Evolutionary conservation across 2,113 vertebrate genomes (phyloP).

Genomic region (Cochlearius cochlearius): DNA sequence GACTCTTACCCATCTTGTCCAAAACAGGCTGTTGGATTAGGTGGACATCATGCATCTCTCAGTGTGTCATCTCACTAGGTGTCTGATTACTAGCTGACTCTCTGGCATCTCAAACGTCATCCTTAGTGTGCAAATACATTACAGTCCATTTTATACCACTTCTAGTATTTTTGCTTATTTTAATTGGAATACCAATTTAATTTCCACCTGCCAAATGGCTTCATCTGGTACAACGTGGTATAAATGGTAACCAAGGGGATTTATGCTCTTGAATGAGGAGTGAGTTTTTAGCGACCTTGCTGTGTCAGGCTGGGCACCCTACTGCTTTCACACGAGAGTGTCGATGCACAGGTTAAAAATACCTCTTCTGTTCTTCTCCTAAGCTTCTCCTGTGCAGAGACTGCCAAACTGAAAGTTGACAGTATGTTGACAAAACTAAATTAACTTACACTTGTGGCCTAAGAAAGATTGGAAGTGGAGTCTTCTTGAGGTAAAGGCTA

Average conservation of each 20-base stretch:
- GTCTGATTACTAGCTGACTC: neutral
- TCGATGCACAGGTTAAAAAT: neutral
- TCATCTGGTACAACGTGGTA: rapidly evolving
- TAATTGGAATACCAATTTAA: neutral
- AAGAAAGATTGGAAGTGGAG: neutral
- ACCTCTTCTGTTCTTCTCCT: neutral
- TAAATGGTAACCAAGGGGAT: neutral
- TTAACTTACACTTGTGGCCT: neutral
- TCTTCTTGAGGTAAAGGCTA: neutral
- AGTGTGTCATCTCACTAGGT: neutral
- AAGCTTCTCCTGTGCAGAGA: neutral
- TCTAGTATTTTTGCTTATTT: neutral
- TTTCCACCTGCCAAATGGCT: neutral
- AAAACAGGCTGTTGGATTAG: neutral
- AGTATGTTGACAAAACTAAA: neutral
- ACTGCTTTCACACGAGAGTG: rapidly evolving
- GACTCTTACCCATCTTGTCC: neutral
- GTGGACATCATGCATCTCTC: neutral
- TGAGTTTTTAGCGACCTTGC: neutral
- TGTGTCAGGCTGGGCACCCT: neutral
- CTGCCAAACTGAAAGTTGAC: neutral
- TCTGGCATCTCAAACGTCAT: neutral
- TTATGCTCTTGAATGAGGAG: neutral
- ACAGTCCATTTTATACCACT: neutral
- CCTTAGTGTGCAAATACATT: neutral